These are phyloP conservation scores for Melanargia galathea DNA, from an alignment of 2,888 invertebrate genomes.

Conservation along the genomic window DNA sequence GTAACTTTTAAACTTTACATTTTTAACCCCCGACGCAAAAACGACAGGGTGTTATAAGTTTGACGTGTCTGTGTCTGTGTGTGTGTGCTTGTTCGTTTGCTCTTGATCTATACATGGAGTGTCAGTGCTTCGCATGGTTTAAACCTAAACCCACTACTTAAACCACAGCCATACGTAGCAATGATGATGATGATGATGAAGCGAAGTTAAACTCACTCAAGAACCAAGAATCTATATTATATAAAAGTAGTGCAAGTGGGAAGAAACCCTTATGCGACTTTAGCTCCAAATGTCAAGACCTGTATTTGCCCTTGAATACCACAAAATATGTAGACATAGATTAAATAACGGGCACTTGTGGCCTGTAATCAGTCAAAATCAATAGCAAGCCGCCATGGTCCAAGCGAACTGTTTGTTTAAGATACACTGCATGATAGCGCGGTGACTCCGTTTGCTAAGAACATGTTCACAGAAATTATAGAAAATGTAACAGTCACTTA, in stretches of 20 bases:
- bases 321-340: conserved; percentile 39
- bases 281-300: conserved; percentile 34
- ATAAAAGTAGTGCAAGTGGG: conserved; percentile 2
- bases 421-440: conserved; percentile 61
- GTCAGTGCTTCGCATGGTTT: too few species aligned
- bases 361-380: conserved; percentile 67
- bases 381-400: conserved; percentile 56
- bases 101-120: too few species aligned
- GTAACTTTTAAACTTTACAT: too few species aligned
- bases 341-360: conserved; percentile 48
- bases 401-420: conserved; percentile 59
- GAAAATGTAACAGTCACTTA: conserved; percentile 23
- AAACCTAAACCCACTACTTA: too few species aligned
- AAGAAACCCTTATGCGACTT: conserved; percentile 12
- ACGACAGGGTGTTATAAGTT: too few species aligned
- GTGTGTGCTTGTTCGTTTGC: too few species aligned
- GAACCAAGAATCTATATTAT: too few species aligned
- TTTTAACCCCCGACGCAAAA: too few species aligned
- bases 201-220: too few species aligned
- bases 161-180: too few species aligned
- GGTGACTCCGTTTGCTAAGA: conserved; percentile 42
- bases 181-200: too few species aligned
- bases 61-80: too few species aligned
- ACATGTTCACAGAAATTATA: conserved; percentile 35
- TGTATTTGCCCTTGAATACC: conserved; percentile 41